Conservation (phyloP, 2,113 vertebrate genomes). For the Ctenodactylus gundi region DNA sequence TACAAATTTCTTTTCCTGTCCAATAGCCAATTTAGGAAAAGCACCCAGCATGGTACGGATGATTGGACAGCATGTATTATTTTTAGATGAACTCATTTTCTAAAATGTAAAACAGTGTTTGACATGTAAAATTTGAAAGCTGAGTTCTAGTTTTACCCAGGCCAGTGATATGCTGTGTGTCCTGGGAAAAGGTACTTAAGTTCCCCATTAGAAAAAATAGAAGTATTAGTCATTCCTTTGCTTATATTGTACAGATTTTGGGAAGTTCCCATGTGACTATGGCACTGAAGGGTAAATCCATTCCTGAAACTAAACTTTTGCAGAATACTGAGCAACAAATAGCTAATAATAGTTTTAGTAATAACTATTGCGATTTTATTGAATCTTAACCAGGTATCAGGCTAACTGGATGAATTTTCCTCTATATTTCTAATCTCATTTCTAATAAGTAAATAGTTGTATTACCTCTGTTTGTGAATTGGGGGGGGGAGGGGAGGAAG, state of each 20-base stretch:
- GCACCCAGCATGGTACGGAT: not conserved
- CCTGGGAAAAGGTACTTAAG: not conserved
- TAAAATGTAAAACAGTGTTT: not conserved
- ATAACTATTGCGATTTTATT: not conserved
- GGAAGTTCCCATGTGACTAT: not conserved
- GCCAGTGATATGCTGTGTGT: not conserved
- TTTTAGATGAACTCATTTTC: conserved; percentile 32
- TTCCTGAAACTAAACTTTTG: not conserved
- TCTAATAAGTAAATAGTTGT: not conserved
- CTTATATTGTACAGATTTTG: not conserved
- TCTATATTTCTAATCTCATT: not conserved
- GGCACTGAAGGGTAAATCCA: not conserved
- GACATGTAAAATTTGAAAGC: not conserved
- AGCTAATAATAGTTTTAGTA: not conserved
- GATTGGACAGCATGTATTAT: not conserved
- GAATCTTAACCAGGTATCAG: not conserved
- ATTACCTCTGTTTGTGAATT: not conserved
- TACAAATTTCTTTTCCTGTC: not conserved
- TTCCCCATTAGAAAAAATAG: not conserved
- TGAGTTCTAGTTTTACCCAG: not conserved
- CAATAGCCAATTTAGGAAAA: conserved; percentile 30
- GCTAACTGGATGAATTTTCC: not conserved
- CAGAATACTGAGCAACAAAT: not conserved
- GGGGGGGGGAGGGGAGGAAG: not conserved
- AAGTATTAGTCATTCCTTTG: not conserved